Evolutionary conservation across 1,140 invertebrate genomes (phyloP).

Genomic region (Pantala flavescens): DNA sequence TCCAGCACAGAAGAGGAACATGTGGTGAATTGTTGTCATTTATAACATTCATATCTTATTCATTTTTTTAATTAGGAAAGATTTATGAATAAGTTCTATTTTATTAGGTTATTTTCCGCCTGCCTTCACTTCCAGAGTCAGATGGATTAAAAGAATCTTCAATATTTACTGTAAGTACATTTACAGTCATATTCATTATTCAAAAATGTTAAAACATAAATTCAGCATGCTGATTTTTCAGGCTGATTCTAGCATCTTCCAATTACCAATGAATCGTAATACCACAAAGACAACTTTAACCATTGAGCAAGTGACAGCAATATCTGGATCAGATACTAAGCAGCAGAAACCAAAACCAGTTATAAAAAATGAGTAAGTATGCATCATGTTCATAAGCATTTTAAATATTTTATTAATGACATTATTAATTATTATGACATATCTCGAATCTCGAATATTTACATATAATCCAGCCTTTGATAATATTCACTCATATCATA

Average conservation of each 20-base stretch:
- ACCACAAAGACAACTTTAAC: constrained; percentile 37
- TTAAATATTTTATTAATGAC: too few species aligned
- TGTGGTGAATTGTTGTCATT: constrained; percentile 45
- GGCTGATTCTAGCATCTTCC: constrained; percentile 48
- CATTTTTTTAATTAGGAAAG: constrained; percentile 12
- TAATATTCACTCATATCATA: too few species aligned
- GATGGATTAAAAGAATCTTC: constrained; percentile 45
- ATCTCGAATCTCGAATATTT: too few species aligned
- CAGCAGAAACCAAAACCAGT: constrained; percentile 39
- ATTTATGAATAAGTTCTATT: constrained; percentile 16
- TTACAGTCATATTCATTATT: background rate
- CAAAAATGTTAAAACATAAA: too few species aligned
- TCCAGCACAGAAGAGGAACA: constrained; percentile 85
- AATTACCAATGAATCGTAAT: constrained; percentile 42
- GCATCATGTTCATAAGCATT: too few species aligned
- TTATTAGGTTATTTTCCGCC: constrained; percentile 58
- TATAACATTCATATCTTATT: constrained; percentile 12
- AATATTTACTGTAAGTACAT: constrained; percentile 49
- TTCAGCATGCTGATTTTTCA: constrained; percentile 22
- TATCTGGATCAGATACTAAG: constrained; percentile 36
- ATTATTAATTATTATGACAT: too few species aligned
- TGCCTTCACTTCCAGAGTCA: constrained; percentile 58
- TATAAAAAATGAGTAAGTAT: constrained; percentile 46
- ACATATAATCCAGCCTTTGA: too few species aligned
- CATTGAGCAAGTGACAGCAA: constrained; percentile 38